A percentile compares a stretch with the other conserved stretches of the same genome.
Conservation (phyloP, 2,797 vertebrate genomes). For the Aselliscus stoliczkanus region DNA sequence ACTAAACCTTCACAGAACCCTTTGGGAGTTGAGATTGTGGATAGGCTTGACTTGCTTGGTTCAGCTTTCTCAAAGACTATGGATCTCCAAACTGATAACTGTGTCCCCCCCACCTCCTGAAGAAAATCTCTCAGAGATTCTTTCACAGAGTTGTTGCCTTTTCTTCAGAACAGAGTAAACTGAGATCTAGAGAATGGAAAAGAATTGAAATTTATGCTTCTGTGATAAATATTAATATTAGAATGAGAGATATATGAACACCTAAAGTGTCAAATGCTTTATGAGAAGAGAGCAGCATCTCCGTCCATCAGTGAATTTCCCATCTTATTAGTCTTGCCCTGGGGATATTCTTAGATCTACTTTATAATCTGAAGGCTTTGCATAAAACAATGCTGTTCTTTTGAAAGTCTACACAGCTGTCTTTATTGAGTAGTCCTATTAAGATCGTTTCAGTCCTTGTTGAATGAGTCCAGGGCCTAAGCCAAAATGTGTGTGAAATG, state of each 20-base stretch:
- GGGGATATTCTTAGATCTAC: background rate
- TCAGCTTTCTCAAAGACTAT: background rate
- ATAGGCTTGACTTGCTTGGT: background rate
- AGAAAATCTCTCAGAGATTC: background rate
- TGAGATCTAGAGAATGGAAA: background rate
- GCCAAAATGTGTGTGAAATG: background rate
- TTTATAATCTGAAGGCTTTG: constrained; percentile 1
- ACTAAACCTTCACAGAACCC: background rate
- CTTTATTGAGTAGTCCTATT: background rate
- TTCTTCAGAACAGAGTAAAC: background rate
- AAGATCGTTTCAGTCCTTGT: background rate
- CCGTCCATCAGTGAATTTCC: background rate
- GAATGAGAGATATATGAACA: background rate
- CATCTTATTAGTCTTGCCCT: background rate
- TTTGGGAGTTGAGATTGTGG: background rate
- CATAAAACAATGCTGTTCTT: background rate
- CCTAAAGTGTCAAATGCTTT: background rate
- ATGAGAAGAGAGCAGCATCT: background rate
- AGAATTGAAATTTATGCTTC: background rate
- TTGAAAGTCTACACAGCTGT: background rate
- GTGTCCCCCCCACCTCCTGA: background rate
- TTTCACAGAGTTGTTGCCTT: background rate
- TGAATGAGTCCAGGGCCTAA: background rate
- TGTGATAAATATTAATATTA: background rate
- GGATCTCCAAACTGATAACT: background rate